Conservation (phyloP, 2,888 invertebrate genomes). For the Cynaeus angustus region DNA sequence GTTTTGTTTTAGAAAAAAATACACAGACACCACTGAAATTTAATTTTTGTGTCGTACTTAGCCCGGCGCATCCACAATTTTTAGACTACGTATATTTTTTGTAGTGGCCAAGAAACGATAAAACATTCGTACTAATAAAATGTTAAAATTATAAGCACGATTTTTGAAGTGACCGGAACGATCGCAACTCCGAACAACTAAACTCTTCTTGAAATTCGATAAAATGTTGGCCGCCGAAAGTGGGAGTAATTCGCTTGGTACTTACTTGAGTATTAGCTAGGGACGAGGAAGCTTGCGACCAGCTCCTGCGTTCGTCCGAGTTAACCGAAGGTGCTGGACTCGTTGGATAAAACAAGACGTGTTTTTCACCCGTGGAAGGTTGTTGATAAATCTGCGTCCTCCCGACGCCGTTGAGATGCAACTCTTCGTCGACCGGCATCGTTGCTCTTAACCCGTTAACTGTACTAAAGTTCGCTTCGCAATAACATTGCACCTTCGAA, state of each 20-base stretch:
- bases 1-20: too few species aligned
- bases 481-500: slow-evolving; percentile 33
- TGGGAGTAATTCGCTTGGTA: neutral
- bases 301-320: slow-evolving; percentile 67
- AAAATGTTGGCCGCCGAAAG: too few species aligned
- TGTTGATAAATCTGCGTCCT: slow-evolving; percentile 70
- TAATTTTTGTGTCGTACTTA: too few species aligned
- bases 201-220: too few species aligned
- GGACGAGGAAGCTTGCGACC: slow-evolving; percentile 65
- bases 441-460: slow-evolving; percentile 4
- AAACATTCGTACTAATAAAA: too few species aligned
- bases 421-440: slow-evolving; percentile 68
- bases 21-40: too few species aligned
- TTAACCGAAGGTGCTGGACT: slow-evolving; percentile 69
- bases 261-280: slow-evolving; percentile 28
- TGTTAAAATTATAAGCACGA: too few species aligned
- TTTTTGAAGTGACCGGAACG: too few species aligned
- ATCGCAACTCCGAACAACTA: too few species aligned
- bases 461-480: slow-evolving; percentile 5
- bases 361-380: slow-evolving; percentile 70
- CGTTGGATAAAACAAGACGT: slow-evolving; percentile 71
- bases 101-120: too few species aligned
- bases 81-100: too few species aligned
- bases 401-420: slow-evolving; percentile 68
- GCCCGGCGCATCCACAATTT: too few species aligned